phyloP scores from a whole-genome alignment of 2,888 invertebrate species.

The Protodeltote pygarga region DNA sequence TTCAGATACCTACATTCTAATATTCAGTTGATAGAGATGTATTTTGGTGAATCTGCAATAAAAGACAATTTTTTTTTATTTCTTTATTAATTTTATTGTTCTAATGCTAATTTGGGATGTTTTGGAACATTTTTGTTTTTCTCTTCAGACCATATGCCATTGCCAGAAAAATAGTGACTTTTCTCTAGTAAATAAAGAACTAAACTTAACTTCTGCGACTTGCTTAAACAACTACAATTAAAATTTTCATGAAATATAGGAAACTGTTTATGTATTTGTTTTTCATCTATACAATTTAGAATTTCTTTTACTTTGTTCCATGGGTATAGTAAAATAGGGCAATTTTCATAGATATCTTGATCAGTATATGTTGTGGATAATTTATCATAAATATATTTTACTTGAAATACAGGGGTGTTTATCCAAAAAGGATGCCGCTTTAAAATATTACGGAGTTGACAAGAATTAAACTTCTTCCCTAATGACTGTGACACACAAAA shows the following conservation, averaged over 20 bases:
- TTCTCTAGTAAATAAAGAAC: conserved; percentile 77
- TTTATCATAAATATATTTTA: conserved; percentile 70
- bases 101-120: background rate
- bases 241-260: conserved; percentile 59
- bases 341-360: conserved; percentile 78
- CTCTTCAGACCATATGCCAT: conserved; percentile 81
- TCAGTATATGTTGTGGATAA: conserved; percentile 63
- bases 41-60: too few relatives aligned
- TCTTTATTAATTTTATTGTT: too few relatives aligned
- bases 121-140: conserved; percentile 59
- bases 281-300: conserved; percentile 53
- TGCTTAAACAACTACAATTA: conserved; percentile 59
- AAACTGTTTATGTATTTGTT: conserved; percentile 33
- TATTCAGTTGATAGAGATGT: too few relatives aligned
- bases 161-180: conserved; percentile 80
- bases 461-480: conserved; percentile 60
- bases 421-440: conserved; percentile 81
- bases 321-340: conserved; percentile 77
- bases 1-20: too few relatives aligned
- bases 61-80: too few relatives aligned
- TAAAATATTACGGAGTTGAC: conserved; percentile 61
- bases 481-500: conserved; percentile 73
- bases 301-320: conserved; percentile 74
- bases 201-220: conserved; percentile 75
- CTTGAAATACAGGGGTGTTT: conserved; percentile 76